phyloP scores from a whole-genome alignment of 2,888 invertebrate species.

The Amaurobius ferox region DNA sequence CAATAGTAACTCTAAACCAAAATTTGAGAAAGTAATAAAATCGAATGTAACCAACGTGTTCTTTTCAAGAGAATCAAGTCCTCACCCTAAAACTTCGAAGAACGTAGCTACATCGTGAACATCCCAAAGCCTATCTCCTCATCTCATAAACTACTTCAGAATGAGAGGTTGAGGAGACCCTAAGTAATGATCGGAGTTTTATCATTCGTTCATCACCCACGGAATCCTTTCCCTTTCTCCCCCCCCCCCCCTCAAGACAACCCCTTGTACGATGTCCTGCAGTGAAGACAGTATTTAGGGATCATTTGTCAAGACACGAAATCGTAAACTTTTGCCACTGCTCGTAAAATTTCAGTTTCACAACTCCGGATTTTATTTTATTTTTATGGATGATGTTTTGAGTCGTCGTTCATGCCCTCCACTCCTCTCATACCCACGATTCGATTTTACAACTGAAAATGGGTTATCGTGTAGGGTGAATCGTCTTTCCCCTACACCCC shows the following conservation, averaged over 20 bases:
- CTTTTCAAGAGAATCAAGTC: too few species aligned
- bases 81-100: too few species aligned
- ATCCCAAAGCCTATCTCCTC: neutral
- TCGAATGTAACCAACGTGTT: too few species aligned
- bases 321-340: constrained; percentile 57
- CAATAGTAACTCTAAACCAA: too few species aligned
- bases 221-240: constrained; percentile 12
- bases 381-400: constrained; percentile 55
- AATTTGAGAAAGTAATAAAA: too few species aligned
- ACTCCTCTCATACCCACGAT: constrained; percentile 23
- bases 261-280: constrained; percentile 34
- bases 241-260: constrained; percentile 35
- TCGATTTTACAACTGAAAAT: constrained; percentile 67
- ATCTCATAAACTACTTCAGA: constrained; percentile 39
- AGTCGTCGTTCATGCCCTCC: constrained; percentile 27
- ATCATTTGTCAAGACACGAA: constrained; percentile 68
- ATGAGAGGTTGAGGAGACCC: constrained; percentile 15
- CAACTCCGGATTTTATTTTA: constrained; percentile 42
- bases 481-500: too few species aligned
- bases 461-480: neutral
- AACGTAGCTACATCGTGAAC: too few species aligned
- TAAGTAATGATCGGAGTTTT: constrained; percentile 63
- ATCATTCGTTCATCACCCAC: constrained; percentile 38
- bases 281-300: constrained; percentile 67
- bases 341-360: constrained; percentile 70